Percentiles rank a stretch among this genome's conserved stretches.
Conservation (phyloP, 2,113 vertebrate species). For the Ploceus nigricollis region DNA sequence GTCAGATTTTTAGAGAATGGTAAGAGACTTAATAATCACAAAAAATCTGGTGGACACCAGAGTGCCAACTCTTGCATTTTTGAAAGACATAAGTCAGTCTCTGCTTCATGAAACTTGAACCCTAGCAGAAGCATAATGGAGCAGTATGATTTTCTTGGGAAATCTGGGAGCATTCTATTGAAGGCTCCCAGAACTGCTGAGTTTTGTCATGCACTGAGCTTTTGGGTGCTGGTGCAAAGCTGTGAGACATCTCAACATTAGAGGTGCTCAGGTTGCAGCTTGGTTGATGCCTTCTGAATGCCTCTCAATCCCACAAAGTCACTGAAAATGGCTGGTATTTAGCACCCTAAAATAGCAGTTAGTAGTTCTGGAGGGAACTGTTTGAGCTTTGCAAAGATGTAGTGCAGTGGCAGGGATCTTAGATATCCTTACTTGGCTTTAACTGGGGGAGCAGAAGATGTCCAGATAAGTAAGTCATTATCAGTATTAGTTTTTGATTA, state of each 20-base stretch:
- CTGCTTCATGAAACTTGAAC: neutral
- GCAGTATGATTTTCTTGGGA: neutral
- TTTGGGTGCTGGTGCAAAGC: neutral
- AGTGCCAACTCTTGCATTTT: neutral
- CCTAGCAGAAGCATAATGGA: neutral
- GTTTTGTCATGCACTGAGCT: neutral
- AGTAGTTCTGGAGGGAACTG: neutral
- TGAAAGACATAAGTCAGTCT: neutral
- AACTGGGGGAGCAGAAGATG: neutral
- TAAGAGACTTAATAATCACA: neutral
- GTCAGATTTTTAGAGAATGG: neutral
- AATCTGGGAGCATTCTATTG: neutral
- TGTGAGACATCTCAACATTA: accelerated
- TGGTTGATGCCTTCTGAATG: neutral
- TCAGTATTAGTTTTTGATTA: neutral
- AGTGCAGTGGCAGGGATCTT: neutral
- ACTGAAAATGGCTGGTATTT: neutral
- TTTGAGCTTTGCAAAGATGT: neutral
- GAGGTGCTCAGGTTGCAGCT: neutral
- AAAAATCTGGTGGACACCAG: neutral
- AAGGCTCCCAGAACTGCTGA: neutral
- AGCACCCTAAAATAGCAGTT: neutral
- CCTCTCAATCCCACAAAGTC: neutral
- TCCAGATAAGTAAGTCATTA: neutral
- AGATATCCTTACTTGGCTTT: neutral